Evolutionary conservation across 1,140 invertebrate genomes (phyloP).

Genomic region (Helicoverpa zea): DNA sequence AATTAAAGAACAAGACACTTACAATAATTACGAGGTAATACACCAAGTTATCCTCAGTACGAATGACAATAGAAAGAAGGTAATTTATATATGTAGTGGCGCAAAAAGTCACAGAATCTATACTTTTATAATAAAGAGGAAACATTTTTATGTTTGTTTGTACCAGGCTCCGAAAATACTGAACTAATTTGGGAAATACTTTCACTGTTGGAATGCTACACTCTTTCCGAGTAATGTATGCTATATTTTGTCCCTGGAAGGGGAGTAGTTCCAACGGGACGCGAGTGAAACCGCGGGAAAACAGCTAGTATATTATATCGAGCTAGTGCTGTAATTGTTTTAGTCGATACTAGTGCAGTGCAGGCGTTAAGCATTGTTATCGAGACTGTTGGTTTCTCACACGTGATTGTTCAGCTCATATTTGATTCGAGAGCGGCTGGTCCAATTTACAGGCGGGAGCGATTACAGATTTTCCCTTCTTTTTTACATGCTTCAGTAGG

Average conservation of each 20-base stretch:
- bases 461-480: no score
- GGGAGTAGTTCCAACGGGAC: no score
- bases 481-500: no score
- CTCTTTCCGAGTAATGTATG: not conserved
- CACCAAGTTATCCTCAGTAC: not conserved
- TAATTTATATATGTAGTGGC: not conserved
- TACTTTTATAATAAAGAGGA: not conserved
- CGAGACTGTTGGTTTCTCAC: constrained; percentile 19
- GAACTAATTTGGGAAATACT: no score
- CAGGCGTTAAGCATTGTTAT: constrained; percentile 29
- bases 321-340: not conserved
- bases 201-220: not conserved
- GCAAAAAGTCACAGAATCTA: not conserved
- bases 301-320: not conserved
- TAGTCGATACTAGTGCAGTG: not conserved
- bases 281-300: no score
- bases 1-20: no score
- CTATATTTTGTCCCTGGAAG: no score
- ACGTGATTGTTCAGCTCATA: constrained; percentile 20
- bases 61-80: not conserved
- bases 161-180: not conserved
- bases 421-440: constrained; percentile 8
- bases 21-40: no score
- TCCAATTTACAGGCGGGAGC: not conserved
- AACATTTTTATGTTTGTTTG: not conserved